Evolutionary conservation across 2,113 vertebrate genomes (phyloP), one percentile per base, ranked within the genome.

Genomic region (Phalacrocorax pelagicus): DNA sequence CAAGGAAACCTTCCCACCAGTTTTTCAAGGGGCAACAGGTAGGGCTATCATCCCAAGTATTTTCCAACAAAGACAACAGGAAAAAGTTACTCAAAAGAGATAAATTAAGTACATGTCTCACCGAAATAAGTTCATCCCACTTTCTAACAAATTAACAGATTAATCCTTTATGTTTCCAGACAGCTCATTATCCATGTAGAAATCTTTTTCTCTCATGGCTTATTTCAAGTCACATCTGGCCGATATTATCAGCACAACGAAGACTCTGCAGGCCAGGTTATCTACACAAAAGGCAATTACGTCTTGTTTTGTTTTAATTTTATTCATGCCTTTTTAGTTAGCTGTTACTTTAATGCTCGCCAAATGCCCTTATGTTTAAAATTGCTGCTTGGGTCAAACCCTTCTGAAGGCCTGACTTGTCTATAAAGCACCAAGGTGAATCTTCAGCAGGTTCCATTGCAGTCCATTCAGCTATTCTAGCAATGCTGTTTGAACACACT

Each of bases 381-480:
- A 94, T 26, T 91, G 81, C 71, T 85, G 23, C 51, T 52, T 1
- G 0, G 86, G 91, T 95, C 94, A 97, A 94, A 90, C 49, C 61
- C 46, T 91, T 96, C 78, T 55, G 78, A 89, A 95, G 73, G 81
- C 51, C 92, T 91, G 81, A 91, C 78, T 91, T 3, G 0, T 65
- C 92, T 92, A 75, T 91, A 95, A 96, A 96, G 88, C 77, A 87
- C 69, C 86, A 95, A 96, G 88, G 94, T 89, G 94, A 96, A 94
- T 94, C 92, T 97, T 94, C 86, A 92, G 82, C 89, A 91, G 94
- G 94, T 95, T 95, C 91, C 94, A 96, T 95, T 95, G 95, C 94
- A 95, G 86, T 52, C 66, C 54, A 40, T 80, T 82, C 88, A 97
- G 91, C 88, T 94, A 94, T 97, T 95, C 91, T 42, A 91, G 94